Evolutionary conservation across 2,888 invertebrate species (phyloP), one percentile per base, ranked within the genome.

Genomic region (Clepsis dumicolana): DNA sequence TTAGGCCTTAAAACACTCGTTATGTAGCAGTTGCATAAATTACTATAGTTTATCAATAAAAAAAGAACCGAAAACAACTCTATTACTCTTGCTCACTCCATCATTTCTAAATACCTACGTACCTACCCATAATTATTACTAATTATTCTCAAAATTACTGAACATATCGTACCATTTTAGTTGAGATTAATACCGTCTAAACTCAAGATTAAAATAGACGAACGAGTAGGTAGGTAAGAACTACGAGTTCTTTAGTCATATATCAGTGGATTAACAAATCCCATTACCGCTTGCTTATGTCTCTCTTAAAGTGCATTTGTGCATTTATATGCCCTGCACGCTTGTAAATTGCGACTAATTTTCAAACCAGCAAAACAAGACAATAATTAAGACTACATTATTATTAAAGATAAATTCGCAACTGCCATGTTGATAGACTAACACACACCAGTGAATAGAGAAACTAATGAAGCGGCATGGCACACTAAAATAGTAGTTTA

Each of bases 301-400:
- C 44, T 48, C 44, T 32, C 56, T 64, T 32, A 25, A 54, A 32
- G 10, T 64, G 44, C 32, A 56, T 56, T 56, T 54, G 10, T 64
- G 44, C 32, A 56, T 56, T 56, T 54, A 64, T 44, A 16, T 44
- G n/a, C 56, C n/a, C 56, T 64, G 48, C 48, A 56, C 29, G 48
- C 21, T 32, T 48, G 56, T 29, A 32, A 64, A 57, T 64, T 56
- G 64, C 48, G 27, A 25, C 48, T 54, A 48, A 64, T 64, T 64
- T 16, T 44, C 21, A 56, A 56, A 54, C 32, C 44, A 48, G 44
- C 52, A n/a, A 25, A 27, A 27, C 27, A 25, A 5, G 48, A 53
- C 16, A 16, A 14, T 53, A 53, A 53, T 53, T 25, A 27, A 27
- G 27, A 53, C 25, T 53, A 27, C 1, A 27, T 53, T 53, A 53